Base-by-base conservation (phyloP, 1,140 invertebrate genomes). In the Eueides isabella region DNA sequence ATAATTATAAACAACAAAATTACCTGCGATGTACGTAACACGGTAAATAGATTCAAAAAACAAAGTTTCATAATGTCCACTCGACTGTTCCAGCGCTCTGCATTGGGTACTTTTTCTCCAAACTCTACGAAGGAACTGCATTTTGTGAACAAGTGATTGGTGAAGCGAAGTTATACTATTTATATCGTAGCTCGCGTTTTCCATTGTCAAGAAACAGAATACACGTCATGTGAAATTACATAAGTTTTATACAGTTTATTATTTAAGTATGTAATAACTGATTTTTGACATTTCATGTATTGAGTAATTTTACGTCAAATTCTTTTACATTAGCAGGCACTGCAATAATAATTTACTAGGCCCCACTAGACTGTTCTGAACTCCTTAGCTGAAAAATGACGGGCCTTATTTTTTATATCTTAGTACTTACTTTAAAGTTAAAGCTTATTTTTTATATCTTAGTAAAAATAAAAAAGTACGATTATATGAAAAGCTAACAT, bases 1-100 rank as follows among this genome's bases (percentile, higher is more conserved):
- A 38, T 16, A 38, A 16, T 38, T 38, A 38, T 38, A 38, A 38
- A 16, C 0, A 33, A 65, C 19, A 62, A 62, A 29, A 4, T 80
- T 85, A 90, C 89, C 89, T 81, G 80, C 72, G 29, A 91, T 55
- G 74, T 90, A 91, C 1, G 81, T 72, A 23, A 89, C 77, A 70
- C 89, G 81, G 48, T 89, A 89, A 12, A 87, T 77, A 23, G 82
- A 80, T 67, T 86, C 86, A 76, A 89, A 91, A 79, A 89, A 89
- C 14, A 76, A 33, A 7, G 72, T 82, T 75, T 91, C 89, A n/a
- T 81, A 72, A 65, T 80, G 62, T n/a, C 87, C 85, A 30, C 80
- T 84, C 9, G 83, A 84, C 14, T 80, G 69, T 48, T 86, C 80
- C 30, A 91, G 61, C 2, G 87, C 83, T 70, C 79, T 83, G 1